A percentile compares a stretch with the other conserved stretches of the same genome.
Conservation (phyloP, 2,888 invertebrate genomes). For the Ecdyonurus torrentis region DNA sequence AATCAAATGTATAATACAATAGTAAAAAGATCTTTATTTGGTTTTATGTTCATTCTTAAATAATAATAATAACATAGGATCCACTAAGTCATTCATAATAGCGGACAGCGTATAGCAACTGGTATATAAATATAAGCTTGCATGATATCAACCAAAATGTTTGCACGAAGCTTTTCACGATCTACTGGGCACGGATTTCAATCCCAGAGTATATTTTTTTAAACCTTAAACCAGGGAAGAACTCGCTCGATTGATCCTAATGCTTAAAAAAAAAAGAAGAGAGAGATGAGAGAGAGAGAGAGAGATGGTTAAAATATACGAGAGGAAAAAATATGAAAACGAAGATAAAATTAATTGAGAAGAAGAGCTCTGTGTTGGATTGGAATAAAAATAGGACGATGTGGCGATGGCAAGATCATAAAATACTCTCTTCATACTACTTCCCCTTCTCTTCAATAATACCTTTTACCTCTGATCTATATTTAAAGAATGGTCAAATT, state of each 20-base stretch:
- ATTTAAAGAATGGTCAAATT: too few relatives aligned
- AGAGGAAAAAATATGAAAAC: conserved; percentile 16
- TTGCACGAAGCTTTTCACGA: neutral
- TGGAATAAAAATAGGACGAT: neutral
- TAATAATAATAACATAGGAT: too few relatives aligned
- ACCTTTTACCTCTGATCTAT: neutral
- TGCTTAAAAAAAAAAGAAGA: neutral
- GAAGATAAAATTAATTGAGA: neutral
- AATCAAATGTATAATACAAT: too few relatives aligned
- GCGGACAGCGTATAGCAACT: too few relatives aligned
- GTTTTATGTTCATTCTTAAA: too few relatives aligned
- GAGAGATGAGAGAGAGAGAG: conserved; percentile 11
- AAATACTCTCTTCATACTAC: conserved; percentile 1
- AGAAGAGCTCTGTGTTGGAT: neutral
- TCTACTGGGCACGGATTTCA: neutral
- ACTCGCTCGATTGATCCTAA: neutral
- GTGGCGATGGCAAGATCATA: neutral
- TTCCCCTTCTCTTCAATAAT: conserved; percentile 8
- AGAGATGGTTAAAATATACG: conserved; percentile 12
- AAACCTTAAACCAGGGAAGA: neutral
- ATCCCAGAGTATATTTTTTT: neutral
- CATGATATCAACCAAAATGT: neutral
- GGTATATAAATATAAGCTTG: neutral
- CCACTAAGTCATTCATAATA: neutral
- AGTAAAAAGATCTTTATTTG: too few relatives aligned